Percentiles rank a stretch among this genome's conserved stretches.
These are phyloP conservation scores for Hydrozoanthus tunicans DNA, from an alignment of 64 coral and sea anemone species.

Conservation along the genomic window DNA sequence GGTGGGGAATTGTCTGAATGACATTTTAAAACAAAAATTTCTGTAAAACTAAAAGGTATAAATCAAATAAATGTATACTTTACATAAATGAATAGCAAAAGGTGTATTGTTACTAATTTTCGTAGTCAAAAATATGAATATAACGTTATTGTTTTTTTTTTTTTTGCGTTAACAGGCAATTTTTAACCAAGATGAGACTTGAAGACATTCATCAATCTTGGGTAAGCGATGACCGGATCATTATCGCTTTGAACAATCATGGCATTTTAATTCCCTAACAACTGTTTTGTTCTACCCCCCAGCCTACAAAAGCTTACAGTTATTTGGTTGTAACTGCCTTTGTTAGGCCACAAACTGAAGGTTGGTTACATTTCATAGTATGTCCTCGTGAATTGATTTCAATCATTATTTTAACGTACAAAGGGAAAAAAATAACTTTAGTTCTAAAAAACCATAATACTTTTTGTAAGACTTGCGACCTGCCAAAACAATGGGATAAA, in stretches of 20 bases:
- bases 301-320: constrained; percentile 78
- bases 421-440: too few relatives aligned
- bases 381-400: too few relatives aligned
- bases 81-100: too few relatives aligned
- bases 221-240: constrained; percentile 48
- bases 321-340: constrained; percentile 83
- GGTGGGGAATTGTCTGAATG: too few relatives aligned
- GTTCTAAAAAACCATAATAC: too few relatives aligned
- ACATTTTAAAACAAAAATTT: too few relatives aligned
- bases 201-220: constrained; percentile 87
- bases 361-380: constrained; percentile 1
- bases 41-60: too few relatives aligned
- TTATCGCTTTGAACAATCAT: neutral
- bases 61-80: too few relatives aligned
- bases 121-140: neutral
- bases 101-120: neutral
- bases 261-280: neutral
- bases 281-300: constrained; percentile 1
- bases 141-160: neutral
- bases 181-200: constrained; percentile 87
- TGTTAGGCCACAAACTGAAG: constrained; percentile 81
- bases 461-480: too few relatives aligned
- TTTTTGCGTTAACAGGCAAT: constrained; percentile 36
- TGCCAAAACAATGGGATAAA: too few relatives aligned
- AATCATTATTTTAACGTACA: too few relatives aligned